These are phyloP conservation scores for Tolmerus cingulatus DNA, from an alignment of 2,888 invertebrate genomes.

Conservation along the genomic window DNA sequence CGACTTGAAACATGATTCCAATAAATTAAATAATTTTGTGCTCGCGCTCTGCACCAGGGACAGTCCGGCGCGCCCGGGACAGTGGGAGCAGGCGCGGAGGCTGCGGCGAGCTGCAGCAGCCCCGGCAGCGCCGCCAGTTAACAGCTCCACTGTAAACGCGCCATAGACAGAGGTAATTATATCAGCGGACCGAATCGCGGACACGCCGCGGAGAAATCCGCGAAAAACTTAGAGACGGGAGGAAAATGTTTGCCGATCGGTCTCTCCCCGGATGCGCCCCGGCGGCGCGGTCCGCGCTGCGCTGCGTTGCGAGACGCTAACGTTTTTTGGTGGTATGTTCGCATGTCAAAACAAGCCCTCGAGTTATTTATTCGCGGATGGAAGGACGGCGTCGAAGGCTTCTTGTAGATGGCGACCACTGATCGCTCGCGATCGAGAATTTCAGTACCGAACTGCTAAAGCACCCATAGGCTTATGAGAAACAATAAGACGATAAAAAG, in stretches of 20 bases:
- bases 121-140: conserved; percentile 48
- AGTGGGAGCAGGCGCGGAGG: neutral
- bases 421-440: conserved; percentile 21
- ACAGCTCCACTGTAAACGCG: conserved; percentile 43
- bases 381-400: conserved; percentile 7
- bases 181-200: conserved; percentile 28
- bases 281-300: neutral
- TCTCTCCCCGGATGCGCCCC: neutral
- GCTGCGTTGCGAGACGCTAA: neutral
- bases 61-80: neutral
- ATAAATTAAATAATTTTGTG: conserved; percentile 44
- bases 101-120: conserved; percentile 25
- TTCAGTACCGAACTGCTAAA: conserved; percentile 19
- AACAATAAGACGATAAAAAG: neutral
- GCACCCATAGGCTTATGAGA: neutral
- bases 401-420: conserved; percentile 37
- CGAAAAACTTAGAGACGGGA: conserved; percentile 34
- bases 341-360: conserved; percentile 40
- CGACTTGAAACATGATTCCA: conserved; percentile 45
- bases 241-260: conserved; percentile 4
- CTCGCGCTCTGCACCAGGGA: conserved; percentile 42
- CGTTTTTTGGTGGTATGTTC: conserved; percentile 29
- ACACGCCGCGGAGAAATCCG: conserved; percentile 13
- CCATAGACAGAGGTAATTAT: conserved; percentile 40
- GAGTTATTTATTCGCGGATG: conserved; percentile 35